These are phyloP conservation scores for Drosophila borealis DNA, from an alignment of 2,888 invertebrate genomes.

Conservation along the genomic window DNA sequence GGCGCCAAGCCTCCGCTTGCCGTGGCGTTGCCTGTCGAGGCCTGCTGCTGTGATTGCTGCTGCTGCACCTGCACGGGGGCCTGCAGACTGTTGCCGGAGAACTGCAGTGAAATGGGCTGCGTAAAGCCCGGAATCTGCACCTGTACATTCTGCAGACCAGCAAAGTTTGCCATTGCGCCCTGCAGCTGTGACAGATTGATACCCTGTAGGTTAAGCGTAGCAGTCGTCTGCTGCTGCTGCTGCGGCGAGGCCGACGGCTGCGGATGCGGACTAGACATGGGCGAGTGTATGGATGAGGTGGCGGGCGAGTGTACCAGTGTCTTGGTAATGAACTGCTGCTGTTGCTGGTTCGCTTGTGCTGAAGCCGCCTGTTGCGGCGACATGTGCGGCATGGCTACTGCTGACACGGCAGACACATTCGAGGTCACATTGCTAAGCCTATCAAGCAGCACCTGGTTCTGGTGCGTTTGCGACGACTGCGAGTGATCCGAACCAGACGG, in stretches of 20 bases:
- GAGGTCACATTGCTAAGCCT: constrained; percentile 83
- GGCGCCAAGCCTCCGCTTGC: constrained; percentile 40
- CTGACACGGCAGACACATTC: constrained; percentile 66
- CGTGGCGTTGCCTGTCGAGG: constrained; percentile 30
- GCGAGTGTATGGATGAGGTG: constrained; percentile 85
- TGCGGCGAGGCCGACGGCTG: constrained; percentile 84
- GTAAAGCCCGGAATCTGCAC: constrained; percentile 93
- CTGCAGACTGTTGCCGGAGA: constrained; percentile 88
- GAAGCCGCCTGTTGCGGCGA: constrained; percentile 79
- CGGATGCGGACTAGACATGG: constrained; percentile 87
- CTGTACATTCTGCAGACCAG: constrained; percentile 90
- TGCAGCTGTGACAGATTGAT: constrained; percentile 90
- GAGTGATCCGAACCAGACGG: constrained; percentile 83
- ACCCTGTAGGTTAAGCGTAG: constrained; percentile 88
- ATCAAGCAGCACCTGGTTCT: constrained; percentile 83
- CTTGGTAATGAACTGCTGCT: constrained; percentile 82
- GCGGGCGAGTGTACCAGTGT: constrained; percentile 84
- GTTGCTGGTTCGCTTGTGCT: constrained; percentile 62
- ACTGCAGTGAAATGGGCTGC: constrained; percentile 93
- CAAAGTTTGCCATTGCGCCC: constrained; percentile 86
- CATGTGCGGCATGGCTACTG: constrained; percentile 81
- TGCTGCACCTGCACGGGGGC: constrained; percentile 70
- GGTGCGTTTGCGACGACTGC: constrained; percentile 80
- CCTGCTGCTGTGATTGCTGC: constrained; percentile 56
- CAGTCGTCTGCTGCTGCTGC: constrained; percentile 85